phyloP scores from a whole-genome alignment of 2,113 vertebrate species.

The Oxyura jamaicensis region DNA sequence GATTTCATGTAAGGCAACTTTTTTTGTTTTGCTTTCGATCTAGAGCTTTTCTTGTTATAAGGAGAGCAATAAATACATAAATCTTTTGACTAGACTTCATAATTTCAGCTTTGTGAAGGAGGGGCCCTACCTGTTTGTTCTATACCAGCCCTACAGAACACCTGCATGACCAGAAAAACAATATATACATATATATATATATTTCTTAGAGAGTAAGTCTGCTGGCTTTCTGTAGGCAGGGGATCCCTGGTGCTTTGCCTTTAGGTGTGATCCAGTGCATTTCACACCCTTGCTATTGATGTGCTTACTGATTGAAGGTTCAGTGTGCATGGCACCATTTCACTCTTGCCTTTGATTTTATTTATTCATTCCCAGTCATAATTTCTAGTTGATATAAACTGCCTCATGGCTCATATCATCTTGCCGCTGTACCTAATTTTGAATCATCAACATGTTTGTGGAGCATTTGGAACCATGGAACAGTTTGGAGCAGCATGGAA shows the following conservation, averaged over 20 bases:
- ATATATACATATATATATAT: background rate
- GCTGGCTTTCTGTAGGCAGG: background rate
- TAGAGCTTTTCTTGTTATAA: background rate
- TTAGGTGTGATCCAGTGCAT: background rate
- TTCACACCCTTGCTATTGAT: background rate
- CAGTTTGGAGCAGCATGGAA: too few species aligned
- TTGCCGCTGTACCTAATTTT: background rate
- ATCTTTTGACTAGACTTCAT: background rate
- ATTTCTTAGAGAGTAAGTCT: background rate
- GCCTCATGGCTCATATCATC: background rate
- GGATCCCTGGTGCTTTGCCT: background rate
- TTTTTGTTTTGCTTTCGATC: background rate
- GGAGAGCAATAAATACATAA: background rate
- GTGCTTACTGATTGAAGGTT: background rate
- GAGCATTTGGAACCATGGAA: background rate
- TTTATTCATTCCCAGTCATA: background rate
- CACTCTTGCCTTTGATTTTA: too few species aligned
- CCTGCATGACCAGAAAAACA: background rate
- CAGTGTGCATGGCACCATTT: accelerated
- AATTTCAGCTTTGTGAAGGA: background rate
- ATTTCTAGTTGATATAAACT: background rate
- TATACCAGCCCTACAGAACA: background rate
- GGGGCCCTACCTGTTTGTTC: accelerated
- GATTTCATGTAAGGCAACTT: background rate
- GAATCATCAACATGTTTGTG: background rate